Conservation (phyloP, 2,888 invertebrate species). For the Beris chalybata region DNA sequence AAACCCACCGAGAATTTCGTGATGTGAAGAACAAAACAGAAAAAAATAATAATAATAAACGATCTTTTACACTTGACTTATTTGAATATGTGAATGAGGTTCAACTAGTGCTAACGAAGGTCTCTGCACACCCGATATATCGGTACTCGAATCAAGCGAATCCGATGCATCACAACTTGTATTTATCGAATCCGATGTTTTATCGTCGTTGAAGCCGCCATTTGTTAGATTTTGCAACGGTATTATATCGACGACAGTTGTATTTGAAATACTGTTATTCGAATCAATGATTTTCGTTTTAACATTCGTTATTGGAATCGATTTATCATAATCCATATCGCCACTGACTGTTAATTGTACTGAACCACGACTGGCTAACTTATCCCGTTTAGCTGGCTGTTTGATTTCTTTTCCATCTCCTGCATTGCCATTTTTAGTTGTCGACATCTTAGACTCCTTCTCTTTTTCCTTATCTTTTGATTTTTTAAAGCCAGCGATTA, state of each 20-base stretch:
- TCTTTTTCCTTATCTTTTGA: constrained; percentile 54
- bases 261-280: constrained; percentile 11
- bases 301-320: constrained; percentile 31
- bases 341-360: constrained; percentile 30
- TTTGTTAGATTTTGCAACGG: constrained; percentile 52
- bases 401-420: constrained; percentile 32
- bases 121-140: constrained; percentile 34
- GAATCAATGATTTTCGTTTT: constrained; percentile 33
- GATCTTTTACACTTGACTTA: constrained; percentile 40
- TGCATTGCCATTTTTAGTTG: constrained; percentile 35
- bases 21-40: no score
- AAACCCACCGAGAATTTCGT: no score
- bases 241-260: constrained; percentile 45
- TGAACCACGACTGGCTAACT: constrained; percentile 37
- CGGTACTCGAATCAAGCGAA: constrained; percentile 39
- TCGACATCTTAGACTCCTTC: constrained; percentile 41
- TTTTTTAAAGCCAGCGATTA: constrained; percentile 56
- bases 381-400: constrained; percentile 35
- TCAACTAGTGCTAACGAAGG: constrained; percentile 29
- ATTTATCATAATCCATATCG: constrained; percentile 26
- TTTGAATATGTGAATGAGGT: constrained; percentile 37
- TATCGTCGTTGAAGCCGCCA: constrained; percentile 50
- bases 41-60: no score
- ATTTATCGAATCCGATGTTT: constrained; percentile 32
- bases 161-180: constrained; percentile 38